Conservation (phyloP, 1,140 invertebrate genomes). For the Hylaeus anthracinus region DNA sequence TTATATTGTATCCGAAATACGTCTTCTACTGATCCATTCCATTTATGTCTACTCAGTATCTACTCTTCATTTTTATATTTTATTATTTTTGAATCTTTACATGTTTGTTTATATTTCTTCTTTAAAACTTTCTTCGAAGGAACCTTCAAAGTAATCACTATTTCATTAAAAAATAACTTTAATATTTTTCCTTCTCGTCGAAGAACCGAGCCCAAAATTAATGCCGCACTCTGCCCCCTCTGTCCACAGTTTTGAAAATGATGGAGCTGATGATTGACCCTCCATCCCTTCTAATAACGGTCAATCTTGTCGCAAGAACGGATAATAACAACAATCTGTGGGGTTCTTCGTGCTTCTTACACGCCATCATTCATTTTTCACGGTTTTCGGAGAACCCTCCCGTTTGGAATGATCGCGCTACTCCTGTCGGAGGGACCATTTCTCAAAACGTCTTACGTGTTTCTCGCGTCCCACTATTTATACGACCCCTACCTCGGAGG, state of each 20-base stretch:
- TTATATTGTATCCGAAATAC: too few species aligned
- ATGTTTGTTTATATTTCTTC: too few species aligned
- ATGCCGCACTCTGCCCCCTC: background rate
- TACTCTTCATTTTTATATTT: too few species aligned
- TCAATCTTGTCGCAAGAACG: background rate
- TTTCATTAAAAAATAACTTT: too few species aligned
- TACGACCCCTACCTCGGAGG: background rate
- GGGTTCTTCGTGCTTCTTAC: background rate
- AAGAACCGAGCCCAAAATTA: background rate
- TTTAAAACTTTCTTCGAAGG: too few species aligned
- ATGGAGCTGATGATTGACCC: background rate
- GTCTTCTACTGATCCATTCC: too few species aligned
- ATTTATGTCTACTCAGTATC: too few species aligned
- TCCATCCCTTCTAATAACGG: background rate
- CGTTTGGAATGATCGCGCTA: background rate
- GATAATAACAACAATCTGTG: background rate
- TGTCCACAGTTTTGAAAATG: background rate
- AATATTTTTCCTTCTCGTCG: too few species aligned
- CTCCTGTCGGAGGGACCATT: background rate
- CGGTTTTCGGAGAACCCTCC: background rate
- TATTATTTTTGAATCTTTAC: too few species aligned
- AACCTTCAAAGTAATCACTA: too few species aligned
- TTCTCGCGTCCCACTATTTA: slow-evolving; percentile 19
- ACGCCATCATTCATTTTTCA: slow-evolving; percentile 26
- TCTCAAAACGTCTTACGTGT: slow-evolving; percentile 19